Base-by-base conservation (phyloP, 2,797 vertebrate genomes). In the Borostomias antarcticus region DNA sequence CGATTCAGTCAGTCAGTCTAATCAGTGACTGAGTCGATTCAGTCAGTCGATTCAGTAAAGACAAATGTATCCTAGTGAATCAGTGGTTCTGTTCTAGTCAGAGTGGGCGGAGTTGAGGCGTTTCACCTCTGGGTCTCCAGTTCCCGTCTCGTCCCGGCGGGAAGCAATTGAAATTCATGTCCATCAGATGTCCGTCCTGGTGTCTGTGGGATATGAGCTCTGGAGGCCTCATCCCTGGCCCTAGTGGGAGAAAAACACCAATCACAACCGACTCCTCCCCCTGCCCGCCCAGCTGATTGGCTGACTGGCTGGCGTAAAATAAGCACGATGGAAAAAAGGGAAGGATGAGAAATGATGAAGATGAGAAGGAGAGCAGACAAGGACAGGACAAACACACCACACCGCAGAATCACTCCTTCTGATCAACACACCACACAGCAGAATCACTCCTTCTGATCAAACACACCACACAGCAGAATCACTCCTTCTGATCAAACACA, bases 101-200 rank as follows among this genome's bases (percentile, higher is more conserved):
- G 23, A 57, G 8, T n/a, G 5, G 5, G 7, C 23, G 45, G 35
- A 64, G 80, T 77, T 21, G 86, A 91, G 88, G 88, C 76, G 58
- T 85, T 80, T 91, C 87, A 91, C 89, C 90, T 91, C 90, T 90
- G 82, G 80, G 84, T 79, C 82, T 84, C 89, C 88, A 91, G 87
- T 74, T 90, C 82, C 85, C 85, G 84, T 89, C 86, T 81, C 86
- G 85, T 76, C 87, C 86, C 32, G 86, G 84, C 80, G 84, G 86
- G 85, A 91, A 91, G 85, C 88, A 84, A 89, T 74, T 90, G 88
- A 89, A 91, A 89, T 54, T 86, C 86, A 90, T 89, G 83, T 92
- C 89, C 90, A 91, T 89, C 89, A 91, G 84, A 78, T 83, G 90
- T 84, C 82, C 87, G 85, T 91, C 87, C 84, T 86, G 85, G 86